Base-by-base conservation (phyloP, 2,113 vertebrate species). In the Bucco capensis region DNA sequence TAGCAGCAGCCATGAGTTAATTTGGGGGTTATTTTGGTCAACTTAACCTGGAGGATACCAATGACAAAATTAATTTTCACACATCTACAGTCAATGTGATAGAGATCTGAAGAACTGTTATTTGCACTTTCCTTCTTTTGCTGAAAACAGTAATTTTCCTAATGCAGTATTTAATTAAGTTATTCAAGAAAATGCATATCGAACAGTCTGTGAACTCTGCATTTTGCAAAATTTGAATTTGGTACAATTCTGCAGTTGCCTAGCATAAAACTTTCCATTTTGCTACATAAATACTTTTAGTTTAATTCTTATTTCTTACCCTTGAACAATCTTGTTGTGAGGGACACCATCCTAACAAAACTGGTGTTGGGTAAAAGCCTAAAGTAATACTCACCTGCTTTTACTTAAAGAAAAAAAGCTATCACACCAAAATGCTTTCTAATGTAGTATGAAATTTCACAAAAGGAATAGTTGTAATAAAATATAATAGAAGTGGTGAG, bases 181-280 rank as follows among this genome's bases (percentile, higher is more conserved):
- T 76, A 44, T 54, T 61, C 35, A 91, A 90, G 62, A 76, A 91
- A 88, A 58, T 10, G 5, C 8, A 0, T 38, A 65, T 65, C 2
- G 3, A n/a, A 31, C 75, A 47, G 9, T 94, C 83, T 91, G 65
- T 88, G 85, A 95, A 94, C 38, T 89, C 46, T 94, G 86, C 94
- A 85, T 96, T 97, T 96, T 96, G 88, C 89, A 93, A 84, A 97
- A 95, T 85, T 76, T 91, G 64, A 84, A 90, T 84, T 90, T 83
- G 22, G n/a, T 90, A 54, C 10, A 38, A 17, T 81, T 58, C 30
- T 57, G 37, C 42, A 71, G 56, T 70, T 77, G 44, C 3, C 35
- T n/a, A 42, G 28, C 19, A 19, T 72, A 73, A 79, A 64, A 57
- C 30, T 72, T 91, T 80, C 25, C 23, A 9, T 62, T 90, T 83